Base-by-base conservation (phyloP, 2,797 vertebrate species). In the Pelodytes ibericus region DNA sequence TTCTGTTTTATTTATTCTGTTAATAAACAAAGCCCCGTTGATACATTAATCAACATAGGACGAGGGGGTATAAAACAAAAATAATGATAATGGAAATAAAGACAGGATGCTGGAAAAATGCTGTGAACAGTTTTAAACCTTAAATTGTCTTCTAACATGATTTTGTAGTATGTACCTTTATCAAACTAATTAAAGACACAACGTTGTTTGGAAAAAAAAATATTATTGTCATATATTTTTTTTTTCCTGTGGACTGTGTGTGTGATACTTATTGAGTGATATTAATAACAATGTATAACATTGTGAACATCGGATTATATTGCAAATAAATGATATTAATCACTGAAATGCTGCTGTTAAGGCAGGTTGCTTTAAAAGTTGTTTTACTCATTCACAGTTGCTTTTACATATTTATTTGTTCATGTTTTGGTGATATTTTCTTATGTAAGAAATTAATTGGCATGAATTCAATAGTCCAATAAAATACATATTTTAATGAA, bases 151-250 rank as follows among this genome's bases (percentile, higher is more conserved):
- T 61, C 31, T 72, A 59, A 78, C 69, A 61, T 77, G 60, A 0
- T 58, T 76, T 8, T 51, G 11, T 63, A 30, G 49, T 26, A 80
- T 78, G 57, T 2, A 73, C 22, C 2, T 67, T 72, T 79, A 65
- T 72, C 8, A 3, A 73, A 22, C n/a, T 16, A 57, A 39, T 61
- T 29, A 36, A 68, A 1, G 33, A 3, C 16, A 53, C 76, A 33
- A 71, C 77, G 80, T 78, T 53, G 24, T 79, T 80, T 59, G 41
- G 68, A 0, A 53, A 47, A 53, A n/a, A n/a, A n/a, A 44, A 57
- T 57, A 63, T 6, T 3, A 74, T 75, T 59, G 56, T 16, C 66
- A 13, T 44, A 18, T 10, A 41, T 10, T 72, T 31, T 39, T 53
- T 61, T 53, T 7, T 53, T 18, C 7, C 24, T 56, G 25, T 24